A percentile compares a stretch with the other conserved stretches of the same genome.
Evolutionary conservation across 2,888 invertebrate genomes (phyloP).

Genomic region (Hetaerina titia): DNA sequence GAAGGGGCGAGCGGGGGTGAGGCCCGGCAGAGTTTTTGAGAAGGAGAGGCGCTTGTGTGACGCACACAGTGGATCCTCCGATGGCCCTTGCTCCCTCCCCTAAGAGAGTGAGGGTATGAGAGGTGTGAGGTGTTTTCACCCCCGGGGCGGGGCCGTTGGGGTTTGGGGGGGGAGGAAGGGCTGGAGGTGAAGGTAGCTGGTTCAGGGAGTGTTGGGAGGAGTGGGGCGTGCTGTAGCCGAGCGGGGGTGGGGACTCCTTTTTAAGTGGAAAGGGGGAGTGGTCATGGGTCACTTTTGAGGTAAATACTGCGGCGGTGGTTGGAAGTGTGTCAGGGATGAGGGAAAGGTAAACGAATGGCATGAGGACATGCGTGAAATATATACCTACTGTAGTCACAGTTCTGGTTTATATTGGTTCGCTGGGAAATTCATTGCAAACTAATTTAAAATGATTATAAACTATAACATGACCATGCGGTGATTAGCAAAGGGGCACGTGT

Average conservation of each 20-base stretch:
- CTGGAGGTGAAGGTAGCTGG: neutral
- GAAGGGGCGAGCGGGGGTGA: neutral
- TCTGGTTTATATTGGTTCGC: too few relatives aligned
- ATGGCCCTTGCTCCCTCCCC: neutral
- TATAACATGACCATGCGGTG: too few relatives aligned
- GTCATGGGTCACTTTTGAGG: conserved; percentile 39
- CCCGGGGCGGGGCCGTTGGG: neutral
- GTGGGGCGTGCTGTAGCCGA: neutral
- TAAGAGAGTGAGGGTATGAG: neutral
- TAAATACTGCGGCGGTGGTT: conserved; percentile 51
- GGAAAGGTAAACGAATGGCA: conserved; percentile 10
- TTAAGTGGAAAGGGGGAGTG: conserved; percentile 19
- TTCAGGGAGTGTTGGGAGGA: neutral
- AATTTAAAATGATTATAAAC: too few relatives aligned
- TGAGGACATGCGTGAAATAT: neutral
- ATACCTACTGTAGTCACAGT: neutral
- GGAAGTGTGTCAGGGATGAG: conserved; percentile 46
- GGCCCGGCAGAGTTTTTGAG: neutral
- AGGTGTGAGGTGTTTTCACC: conserved; percentile 32
- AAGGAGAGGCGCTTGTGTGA: conserved; percentile 40
- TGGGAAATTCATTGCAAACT: too few relatives aligned
- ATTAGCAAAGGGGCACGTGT: too few relatives aligned
- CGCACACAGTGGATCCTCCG: conserved; percentile 8
- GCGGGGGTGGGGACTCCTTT: conserved; percentile 30
- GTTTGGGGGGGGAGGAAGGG: neutral